These are phyloP conservation scores for Delia radicum DNA, from an alignment of 1,140 invertebrate genomes.

Conservation along the genomic window DNA sequence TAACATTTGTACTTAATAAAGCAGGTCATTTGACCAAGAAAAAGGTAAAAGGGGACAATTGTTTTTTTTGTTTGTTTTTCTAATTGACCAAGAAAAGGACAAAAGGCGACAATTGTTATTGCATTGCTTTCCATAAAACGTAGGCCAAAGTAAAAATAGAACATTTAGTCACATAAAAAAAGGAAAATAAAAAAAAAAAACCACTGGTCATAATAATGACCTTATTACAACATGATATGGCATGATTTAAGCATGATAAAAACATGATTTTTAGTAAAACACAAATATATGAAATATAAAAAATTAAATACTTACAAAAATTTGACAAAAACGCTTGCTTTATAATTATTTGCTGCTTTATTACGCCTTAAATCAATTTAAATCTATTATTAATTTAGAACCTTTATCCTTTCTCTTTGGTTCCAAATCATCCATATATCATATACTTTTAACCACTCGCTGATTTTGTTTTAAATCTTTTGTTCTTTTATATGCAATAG, in stretches of 20 bases:
- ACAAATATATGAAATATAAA: too few relatives aligned
- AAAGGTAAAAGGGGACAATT: neutral
- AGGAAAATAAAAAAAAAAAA: neutral
- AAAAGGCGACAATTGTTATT: neutral
- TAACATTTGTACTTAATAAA: too few relatives aligned
- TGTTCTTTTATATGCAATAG: constrained; percentile 19
- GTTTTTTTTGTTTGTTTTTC: neutral
- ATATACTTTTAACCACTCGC: constrained; percentile 5
- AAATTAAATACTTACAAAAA: neutral
- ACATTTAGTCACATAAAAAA: neutral
- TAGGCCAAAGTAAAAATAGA: neutral
- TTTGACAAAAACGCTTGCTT: neutral
- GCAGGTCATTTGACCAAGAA: neutral
- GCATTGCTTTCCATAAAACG: neutral
- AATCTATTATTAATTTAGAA: constrained; percentile 24
- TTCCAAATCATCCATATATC: constrained; percentile 16
- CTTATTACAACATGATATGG: too few relatives aligned
- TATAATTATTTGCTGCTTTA: neutral
- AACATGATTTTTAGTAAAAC: too few relatives aligned
- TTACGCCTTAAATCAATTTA: constrained; percentile 17
- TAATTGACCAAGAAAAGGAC: neutral
- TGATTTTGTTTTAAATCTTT: neutral
- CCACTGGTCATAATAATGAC: too few relatives aligned
- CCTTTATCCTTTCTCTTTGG: constrained; percentile 6
- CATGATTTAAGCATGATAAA: too few relatives aligned